phyloP scores from a whole-genome alignment of 2,113 vertebrate species.

The Cygnus atratus region DNA sequence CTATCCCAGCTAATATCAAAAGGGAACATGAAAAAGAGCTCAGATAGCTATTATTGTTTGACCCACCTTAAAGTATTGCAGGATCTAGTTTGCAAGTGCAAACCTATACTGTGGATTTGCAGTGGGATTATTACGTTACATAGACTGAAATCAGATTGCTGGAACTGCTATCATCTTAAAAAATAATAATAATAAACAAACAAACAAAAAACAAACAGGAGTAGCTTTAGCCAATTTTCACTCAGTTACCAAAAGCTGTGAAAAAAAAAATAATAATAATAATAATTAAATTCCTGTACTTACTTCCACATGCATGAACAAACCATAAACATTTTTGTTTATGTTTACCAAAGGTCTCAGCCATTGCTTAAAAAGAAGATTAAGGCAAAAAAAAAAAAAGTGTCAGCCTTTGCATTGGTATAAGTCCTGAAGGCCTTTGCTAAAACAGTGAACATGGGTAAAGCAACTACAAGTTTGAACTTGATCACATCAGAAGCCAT shows the following conservation, averaged over 20 bases:
- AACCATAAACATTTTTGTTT: background rate
- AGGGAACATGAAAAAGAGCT: background rate
- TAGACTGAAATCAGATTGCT: background rate
- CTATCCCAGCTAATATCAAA: background rate
- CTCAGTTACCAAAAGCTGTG: background rate
- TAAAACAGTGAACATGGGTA: background rate
- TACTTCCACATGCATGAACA: background rate
- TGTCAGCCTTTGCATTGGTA: background rate
- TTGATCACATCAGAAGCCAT: background rate
- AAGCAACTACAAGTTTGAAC: background rate
- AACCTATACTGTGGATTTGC: background rate
- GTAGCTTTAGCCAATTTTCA: background rate
- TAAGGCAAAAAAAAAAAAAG: background rate
- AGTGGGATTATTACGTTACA: background rate
- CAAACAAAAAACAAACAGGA: background rate
- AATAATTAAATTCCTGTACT: background rate
- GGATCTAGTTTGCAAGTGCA: background rate
- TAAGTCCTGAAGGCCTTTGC: background rate
- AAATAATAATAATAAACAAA: background rate
- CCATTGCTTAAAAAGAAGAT: background rate
- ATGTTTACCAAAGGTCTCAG: background rate
- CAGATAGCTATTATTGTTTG: background rate
- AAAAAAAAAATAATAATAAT: background rate
- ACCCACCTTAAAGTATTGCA: background rate
- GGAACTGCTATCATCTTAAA: background rate